These are phyloP conservation scores for Plectropomus leopardus DNA, from an alignment of 2,113 vertebrate genomes.

Conservation along the genomic window DNA sequence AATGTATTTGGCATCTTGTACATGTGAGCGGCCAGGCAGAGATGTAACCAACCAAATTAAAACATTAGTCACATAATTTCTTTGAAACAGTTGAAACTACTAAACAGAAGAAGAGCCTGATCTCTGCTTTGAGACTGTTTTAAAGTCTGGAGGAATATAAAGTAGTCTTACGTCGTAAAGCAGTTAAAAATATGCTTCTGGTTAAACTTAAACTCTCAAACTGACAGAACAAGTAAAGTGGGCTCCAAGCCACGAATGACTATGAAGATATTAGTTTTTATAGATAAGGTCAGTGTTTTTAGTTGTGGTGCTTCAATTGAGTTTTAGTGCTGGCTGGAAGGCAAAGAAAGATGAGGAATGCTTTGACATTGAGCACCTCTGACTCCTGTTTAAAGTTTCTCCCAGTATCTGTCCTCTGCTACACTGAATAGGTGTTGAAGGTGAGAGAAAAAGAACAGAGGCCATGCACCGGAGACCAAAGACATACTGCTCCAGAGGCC, in stretches of 20 bases:
- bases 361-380: slow-evolving; percentile 36
- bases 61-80: background rate
- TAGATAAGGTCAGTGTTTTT: slow-evolving; percentile 53
- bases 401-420: background rate
- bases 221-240: slow-evolving; percentile 18
- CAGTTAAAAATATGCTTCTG: slow-evolving; percentile 17
- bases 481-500: slow-evolving; percentile 26
- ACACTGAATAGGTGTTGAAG: slow-evolving; percentile 34
- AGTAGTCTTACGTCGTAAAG: slow-evolving; percentile 26
- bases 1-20: background rate
- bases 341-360: slow-evolving; percentile 28
- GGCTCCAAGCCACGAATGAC: slow-evolving; percentile 29
- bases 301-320: slow-evolving; percentile 9
- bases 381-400: slow-evolving; percentile 34
- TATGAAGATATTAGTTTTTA: slow-evolving; percentile 41
- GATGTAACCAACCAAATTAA: slow-evolving; percentile 3
- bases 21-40: background rate
- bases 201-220: slow-evolving; percentile 29
- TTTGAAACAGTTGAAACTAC: background rate
- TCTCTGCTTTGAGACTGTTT: slow-evolving; percentile 31
- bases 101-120: slow-evolving; percentile 9
- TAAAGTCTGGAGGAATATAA: slow-evolving; percentile 28
- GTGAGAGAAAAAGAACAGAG: slow-evolving; percentile 45
- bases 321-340: slow-evolving; percentile 30
- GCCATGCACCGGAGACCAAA: slow-evolving; percentile 18